Evolutionary conservation across 2,888 invertebrate species (phyloP), one percentile per base, ranked within the genome.

Genomic region (Aphodius sticticus): DNA sequence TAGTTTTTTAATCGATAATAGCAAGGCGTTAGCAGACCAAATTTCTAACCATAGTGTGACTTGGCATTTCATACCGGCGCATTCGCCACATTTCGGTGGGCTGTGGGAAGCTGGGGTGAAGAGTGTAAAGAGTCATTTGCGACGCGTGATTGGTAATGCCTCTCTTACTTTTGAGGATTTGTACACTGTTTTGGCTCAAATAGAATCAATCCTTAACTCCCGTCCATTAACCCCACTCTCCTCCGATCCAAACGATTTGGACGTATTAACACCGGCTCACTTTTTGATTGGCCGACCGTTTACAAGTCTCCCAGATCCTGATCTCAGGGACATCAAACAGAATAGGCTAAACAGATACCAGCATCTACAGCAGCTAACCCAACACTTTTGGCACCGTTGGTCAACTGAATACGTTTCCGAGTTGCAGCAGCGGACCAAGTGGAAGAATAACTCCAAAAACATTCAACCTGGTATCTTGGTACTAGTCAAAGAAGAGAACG

Each of bases 101-200:
- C 36, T 87, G n/a, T 87, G 86, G 86, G 88, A 88, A 79, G 84
- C 86, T 5, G 86, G 84, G 5, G 84, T 87, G 6, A 86, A 85
- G 77, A 84, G 84, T 0, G 78, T 84, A 6, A 88, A 88, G 81
- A 78, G 77, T 77, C 86, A 86, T 82, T 78, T 87, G 53, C 79
- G 81, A 26, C 81, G 85, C n/a, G 81, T 86, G 1, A 77, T 85
- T 9, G 85, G 85, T 0, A 82, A 83, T 35, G 69, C 78, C 6
- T 79, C 77, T 7, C 74, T 87, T 4, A 86, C 83, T 1, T 86
- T 81, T 77, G 86, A 87, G 79, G 85, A 87, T 72, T 82, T 86
- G 70, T 26, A 77, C 9, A 88, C 86, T 2, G 70, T 87, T 6
- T n/a, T 86, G 6, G 82, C 78, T 53, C 86, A 87, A 78, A 85